phyloP scores from a whole-genome alignment of 2,888 invertebrate species.

The Spialia ferax region DNA sequence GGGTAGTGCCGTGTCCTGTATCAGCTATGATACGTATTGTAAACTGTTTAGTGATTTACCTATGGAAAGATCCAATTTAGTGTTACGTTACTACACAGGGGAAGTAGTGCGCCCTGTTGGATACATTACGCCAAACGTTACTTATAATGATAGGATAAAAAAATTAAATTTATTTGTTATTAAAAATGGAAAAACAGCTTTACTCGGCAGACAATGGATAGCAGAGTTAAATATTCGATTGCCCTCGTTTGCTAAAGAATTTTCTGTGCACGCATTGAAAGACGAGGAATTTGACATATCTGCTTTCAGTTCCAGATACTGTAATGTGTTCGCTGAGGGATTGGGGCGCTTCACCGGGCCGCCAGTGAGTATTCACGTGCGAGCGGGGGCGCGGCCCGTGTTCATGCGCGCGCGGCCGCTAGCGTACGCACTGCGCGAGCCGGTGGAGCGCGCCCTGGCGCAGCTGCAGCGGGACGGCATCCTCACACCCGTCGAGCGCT shows the following conservation, averaged over 20 bases:
- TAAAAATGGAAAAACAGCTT: not conserved
- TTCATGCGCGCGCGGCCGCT: not conserved
- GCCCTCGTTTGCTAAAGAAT: not conserved
- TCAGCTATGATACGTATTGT: too few species aligned
- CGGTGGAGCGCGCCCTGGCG: not conserved
- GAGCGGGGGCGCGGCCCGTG: not conserved
- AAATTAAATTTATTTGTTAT: not conserved
- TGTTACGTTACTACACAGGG: not conserved
- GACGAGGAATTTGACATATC: too few species aligned
- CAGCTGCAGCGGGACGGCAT: not conserved
- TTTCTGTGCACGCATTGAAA: not conserved
- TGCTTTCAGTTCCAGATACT: not conserved
- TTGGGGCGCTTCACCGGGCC: not conserved
- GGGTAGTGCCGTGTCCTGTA: too few species aligned
- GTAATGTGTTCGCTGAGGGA: not conserved
- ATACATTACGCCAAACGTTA: not conserved
- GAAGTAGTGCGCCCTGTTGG: not conserved
- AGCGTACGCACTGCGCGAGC: not conserved
- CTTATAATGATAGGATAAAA: not conserved
- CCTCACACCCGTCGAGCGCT: not conserved
- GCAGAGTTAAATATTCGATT: too few species aligned
- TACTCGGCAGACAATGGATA: not conserved
- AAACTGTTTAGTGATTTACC: too few species aligned
- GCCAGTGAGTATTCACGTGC: not conserved
- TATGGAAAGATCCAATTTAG: too few species aligned